A percentile compares a stretch with the other conserved stretches of the same genome.
Conservation (phyloP, 2,797 vertebrate genomes). For the Oryzias dopingdopingensis region DNA sequence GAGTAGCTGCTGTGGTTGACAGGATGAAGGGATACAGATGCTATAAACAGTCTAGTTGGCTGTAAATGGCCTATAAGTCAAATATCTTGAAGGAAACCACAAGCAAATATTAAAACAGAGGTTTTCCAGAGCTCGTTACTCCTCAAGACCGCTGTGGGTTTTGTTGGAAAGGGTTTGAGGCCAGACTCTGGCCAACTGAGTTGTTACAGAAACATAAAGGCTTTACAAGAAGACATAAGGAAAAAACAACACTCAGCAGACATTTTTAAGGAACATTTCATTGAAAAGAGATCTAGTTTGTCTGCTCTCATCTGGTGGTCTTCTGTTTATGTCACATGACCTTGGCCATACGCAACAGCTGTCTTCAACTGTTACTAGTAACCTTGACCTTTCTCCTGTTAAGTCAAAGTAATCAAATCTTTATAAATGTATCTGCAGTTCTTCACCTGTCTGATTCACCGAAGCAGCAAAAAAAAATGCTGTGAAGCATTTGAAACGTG, state of each 20-base stretch:
- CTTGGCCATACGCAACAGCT: too few relatives aligned
- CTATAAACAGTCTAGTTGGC: background rate
- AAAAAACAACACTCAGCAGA: conserved; percentile 7
- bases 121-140: conserved; percentile 22
- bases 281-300: conserved; percentile 23
- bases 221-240: background rate
- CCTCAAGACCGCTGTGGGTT: conserved; percentile 34
- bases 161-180: conserved; percentile 19
- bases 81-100: conserved; percentile 6
- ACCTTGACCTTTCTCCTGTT: conserved; percentile 27
- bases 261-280: conserved; percentile 3
- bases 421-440: conserved; percentile 47
- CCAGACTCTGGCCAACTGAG: background rate
- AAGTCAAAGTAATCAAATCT: conserved; percentile 41
- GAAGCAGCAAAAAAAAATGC: conserved; percentile 10
- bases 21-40: conserved; percentile 7
- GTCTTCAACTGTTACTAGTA: conserved; percentile 11
- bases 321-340: too few relatives aligned
- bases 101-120: conserved; percentile 4
- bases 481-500: conserved; percentile 32
- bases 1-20: too few relatives aligned
- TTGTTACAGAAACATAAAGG: background rate
- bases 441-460: conserved; percentile 42
- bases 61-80: background rate
- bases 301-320: background rate